Percentiles rank a stretch among this genome's conserved stretches.
phyloP scores from a whole-genome alignment of 2,888 invertebrate species.

The Cloeon dipterum region DNA sequence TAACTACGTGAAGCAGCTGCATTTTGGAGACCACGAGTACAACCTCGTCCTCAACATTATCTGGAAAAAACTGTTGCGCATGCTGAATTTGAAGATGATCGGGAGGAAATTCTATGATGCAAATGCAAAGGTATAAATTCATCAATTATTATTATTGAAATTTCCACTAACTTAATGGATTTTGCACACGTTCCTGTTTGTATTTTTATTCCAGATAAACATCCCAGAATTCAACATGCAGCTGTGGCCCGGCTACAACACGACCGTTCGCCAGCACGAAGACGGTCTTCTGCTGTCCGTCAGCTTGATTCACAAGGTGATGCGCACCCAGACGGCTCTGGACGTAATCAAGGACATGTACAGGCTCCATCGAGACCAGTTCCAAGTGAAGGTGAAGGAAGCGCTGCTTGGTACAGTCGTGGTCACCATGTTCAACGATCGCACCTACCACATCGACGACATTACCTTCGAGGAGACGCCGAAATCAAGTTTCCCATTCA shows the following conservation, averaged over 20 bases:
- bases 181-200: too few relatives aligned
- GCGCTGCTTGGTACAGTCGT: slow-evolving; percentile 34
- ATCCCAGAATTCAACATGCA: too few relatives aligned
- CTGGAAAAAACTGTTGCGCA: too few relatives aligned
- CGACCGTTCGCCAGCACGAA: slow-evolving; percentile 68
- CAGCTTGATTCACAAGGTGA: slow-evolving; percentile 64
- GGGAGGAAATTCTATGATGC: slow-evolving; percentile 54
- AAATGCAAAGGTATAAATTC: slow-evolving; percentile 35
- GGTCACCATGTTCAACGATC: slow-evolving; percentile 55
- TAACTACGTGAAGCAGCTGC: too few relatives aligned
- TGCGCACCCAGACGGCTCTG: slow-evolving; percentile 50
- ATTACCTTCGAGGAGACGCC: slow-evolving; percentile 39
- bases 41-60: too few relatives aligned
- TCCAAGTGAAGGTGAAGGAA: too few relatives aligned
- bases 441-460: slow-evolving; percentile 49
- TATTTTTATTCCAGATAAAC: too few relatives aligned
- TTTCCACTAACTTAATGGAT: too few relatives aligned
- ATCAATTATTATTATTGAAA: too few relatives aligned
- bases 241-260: slow-evolving; percentile 27
- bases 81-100: slow-evolving; percentile 42
- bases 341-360: slow-evolving; percentile 35
- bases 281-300: slow-evolving; percentile 45
- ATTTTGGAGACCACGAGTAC: too few relatives aligned
- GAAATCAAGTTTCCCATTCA: slow-evolving; percentile 29
- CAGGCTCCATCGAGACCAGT: too few relatives aligned